Conservation (phyloP, 1,140 invertebrate species). For the Drosophila lowei region DNA sequence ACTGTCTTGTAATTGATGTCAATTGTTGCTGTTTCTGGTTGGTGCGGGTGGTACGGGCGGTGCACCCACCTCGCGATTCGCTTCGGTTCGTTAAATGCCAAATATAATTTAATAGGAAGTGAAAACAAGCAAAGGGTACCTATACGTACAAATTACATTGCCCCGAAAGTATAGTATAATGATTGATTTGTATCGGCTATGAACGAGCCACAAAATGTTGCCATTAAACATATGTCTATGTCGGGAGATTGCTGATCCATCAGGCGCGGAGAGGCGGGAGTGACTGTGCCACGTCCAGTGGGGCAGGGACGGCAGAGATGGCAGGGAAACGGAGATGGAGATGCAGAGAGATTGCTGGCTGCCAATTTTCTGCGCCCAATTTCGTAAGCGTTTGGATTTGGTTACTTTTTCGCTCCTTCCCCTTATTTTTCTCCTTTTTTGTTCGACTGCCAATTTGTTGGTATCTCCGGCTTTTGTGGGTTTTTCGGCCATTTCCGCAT, state of each 20-base stretch:
- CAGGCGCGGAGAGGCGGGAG: neutral
- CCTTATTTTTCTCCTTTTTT: slow-evolving; percentile 10
- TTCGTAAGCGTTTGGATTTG: slow-evolving; percentile 48
- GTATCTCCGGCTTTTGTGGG: slow-evolving; percentile 23
- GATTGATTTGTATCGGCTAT: slow-evolving; percentile 78
- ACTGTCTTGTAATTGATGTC: slow-evolving; percentile 75
- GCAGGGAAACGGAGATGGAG: neutral
- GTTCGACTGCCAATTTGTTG: slow-evolving; percentile 60
- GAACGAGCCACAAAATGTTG: slow-evolving; percentile 58
- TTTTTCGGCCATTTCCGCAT: slow-evolving; percentile 64
- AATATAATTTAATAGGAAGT: slow-evolving; percentile 82
- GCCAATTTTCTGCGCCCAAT: slow-evolving; percentile 65
- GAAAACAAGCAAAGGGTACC: slow-evolving; percentile 75
- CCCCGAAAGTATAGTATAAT: slow-evolving; percentile 54
- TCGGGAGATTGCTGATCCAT: neutral
- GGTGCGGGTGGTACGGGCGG: slow-evolving; percentile 7
- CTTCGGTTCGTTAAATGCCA: slow-evolving; percentile 71
- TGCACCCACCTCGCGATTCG: slow-evolving; percentile 55
- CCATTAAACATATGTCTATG: slow-evolving; percentile 56
- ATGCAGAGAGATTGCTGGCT: slow-evolving; percentile 31
- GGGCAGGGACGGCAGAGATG: neutral
- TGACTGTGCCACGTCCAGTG: neutral
- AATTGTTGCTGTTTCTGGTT: slow-evolving; percentile 52
- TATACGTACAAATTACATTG: slow-evolving; percentile 59
- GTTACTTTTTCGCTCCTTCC: slow-evolving; percentile 13